phyloP scores from a whole-genome alignment of 2,113 vertebrate genomes.

The Telmatochromis sp. region DNA sequence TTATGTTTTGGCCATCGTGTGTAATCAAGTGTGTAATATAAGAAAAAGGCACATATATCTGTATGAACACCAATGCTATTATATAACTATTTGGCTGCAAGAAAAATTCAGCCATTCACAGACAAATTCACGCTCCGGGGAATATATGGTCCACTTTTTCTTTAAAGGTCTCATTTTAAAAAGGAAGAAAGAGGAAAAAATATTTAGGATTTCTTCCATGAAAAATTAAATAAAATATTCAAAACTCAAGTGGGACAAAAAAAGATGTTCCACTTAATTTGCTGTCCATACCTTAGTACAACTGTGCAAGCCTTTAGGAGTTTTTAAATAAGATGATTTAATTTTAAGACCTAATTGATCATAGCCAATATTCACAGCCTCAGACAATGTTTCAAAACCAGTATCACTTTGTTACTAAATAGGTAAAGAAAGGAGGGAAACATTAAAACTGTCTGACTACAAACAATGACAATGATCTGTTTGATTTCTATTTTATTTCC shows the following conservation, averaged over 20 bases:
- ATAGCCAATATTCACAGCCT: conserved; percentile 4
- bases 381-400: neutral
- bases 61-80: neutral
- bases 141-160: neutral
- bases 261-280: conserved; percentile 29
- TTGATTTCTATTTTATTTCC: neutral
- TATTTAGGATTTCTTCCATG: neutral
- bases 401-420: neutral
- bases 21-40: neutral
- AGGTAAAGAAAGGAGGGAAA: neutral
- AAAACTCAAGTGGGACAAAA: conserved; percentile 31
- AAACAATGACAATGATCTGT: neutral
- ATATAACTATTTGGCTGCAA: neutral
- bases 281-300: conserved; percentile 23
- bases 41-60: neutral
- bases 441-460: neutral
- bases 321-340: conserved; percentile 29
- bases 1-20: neutral
- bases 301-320: conserved; percentile 19
- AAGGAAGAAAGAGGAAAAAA: neutral
- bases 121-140: neutral
- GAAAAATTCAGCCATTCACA: neutral
- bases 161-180: conserved; percentile 33
- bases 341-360: conserved; percentile 35
- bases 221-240: neutral